A percentile compares a stretch with the other conserved stretches of the same genome.
These are phyloP conservation scores for Caenorhabditis doughertyi DNA, from an alignment of 2,888 invertebrate species.

Conservation along the genomic window DNA sequence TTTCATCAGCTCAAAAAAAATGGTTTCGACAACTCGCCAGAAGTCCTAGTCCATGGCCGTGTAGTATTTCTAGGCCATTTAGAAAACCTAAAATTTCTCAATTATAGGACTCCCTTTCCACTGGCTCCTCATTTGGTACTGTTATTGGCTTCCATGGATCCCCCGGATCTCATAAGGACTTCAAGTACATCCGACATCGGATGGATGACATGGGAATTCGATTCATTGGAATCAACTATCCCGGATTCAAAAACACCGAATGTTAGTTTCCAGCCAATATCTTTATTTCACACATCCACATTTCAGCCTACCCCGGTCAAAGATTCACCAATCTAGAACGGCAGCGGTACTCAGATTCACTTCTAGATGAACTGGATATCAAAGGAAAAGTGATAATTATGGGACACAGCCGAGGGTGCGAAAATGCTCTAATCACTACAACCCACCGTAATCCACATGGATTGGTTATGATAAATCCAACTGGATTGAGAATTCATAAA, in stretches of 20 bases:
- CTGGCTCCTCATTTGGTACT: slow-evolving; percentile 66
- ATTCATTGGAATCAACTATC: slow-evolving; percentile 74
- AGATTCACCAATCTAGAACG: slow-evolving; percentile 67
- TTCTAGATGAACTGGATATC: slow-evolving; percentile 62
- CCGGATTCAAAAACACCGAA: slow-evolving; percentile 63
- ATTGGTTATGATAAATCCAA: slow-evolving; percentile 67
- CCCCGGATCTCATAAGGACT: slow-evolving; percentile 75
- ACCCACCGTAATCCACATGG: slow-evolving; percentile 60
- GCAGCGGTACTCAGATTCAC: slow-evolving; percentile 64
- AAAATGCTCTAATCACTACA: slow-evolving; percentile 68
- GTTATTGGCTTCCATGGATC: slow-evolving; percentile 72
- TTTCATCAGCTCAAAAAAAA: too few relatives aligned
- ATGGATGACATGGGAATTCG: slow-evolving; percentile 68
- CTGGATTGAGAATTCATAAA: slow-evolving; percentile 68
- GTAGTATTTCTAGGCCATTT: too few relatives aligned
- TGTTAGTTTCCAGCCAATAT: slow-evolving; percentile 1
- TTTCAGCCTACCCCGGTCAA: slow-evolving; percentile 45
- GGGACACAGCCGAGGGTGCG: slow-evolving; percentile 70
- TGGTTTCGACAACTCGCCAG: too few relatives aligned
- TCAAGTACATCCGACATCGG: slow-evolving; percentile 69
- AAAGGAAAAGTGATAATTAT: slow-evolving; percentile 60
- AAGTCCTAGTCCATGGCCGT: too few relatives aligned
- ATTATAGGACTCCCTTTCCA: slow-evolving; percentile 68
- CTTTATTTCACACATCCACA: neutral
- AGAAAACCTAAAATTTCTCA: neutral